Evolutionary conservation across 2,888 invertebrate species (phyloP), one percentile per base, ranked within the genome.

Genomic region (Protonemura montana): DNA sequence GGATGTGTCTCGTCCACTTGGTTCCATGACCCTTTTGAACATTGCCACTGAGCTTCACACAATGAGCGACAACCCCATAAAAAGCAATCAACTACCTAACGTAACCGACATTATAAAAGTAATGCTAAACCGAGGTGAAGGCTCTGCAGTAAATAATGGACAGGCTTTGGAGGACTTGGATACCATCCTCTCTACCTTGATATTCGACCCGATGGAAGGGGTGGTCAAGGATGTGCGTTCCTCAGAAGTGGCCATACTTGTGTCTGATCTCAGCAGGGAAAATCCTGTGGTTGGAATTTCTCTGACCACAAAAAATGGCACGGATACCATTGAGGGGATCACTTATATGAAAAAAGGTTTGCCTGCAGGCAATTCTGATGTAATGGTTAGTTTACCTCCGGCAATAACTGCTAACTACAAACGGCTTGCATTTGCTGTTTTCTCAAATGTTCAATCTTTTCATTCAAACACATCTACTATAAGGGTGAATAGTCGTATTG

Each of bases 401-500:
- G 35, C 3, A 10, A 35, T 35, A 3, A 35, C 35, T 35, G 3
- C 35, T 35, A 3, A 35, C 5, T 35, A 35, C 35, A 3, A 35
- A 10, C 35, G 10, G 35, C 35, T 35, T 35, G 35, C 35, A 6
- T 35, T 35, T 35, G 35, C 35, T 10, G 35, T 35, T 3, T 35
- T 35, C 35, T 6, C 35, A 3, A 35, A 35, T 6, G 35, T 35
- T 10, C 5, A 35, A 35, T 10, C 3, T 35, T 35, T 35, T 35
- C 35, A 35, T 10, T 35, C 35, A 35, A 35, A 35, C 3, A 35
- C 3, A 35, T 35, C 35, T 35, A 6, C 35, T 35, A 35, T 3
- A 21, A 76, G 82, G 10, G 87, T 88, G 0, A 88, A 88, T 90
- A 86, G 90, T 90, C n/a, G 88, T 89, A 10, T 90, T 88, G 87